Evolutionary conservation across 2,888 invertebrate species (phyloP).

Genomic region (Linnaemya vulpina): DNA sequence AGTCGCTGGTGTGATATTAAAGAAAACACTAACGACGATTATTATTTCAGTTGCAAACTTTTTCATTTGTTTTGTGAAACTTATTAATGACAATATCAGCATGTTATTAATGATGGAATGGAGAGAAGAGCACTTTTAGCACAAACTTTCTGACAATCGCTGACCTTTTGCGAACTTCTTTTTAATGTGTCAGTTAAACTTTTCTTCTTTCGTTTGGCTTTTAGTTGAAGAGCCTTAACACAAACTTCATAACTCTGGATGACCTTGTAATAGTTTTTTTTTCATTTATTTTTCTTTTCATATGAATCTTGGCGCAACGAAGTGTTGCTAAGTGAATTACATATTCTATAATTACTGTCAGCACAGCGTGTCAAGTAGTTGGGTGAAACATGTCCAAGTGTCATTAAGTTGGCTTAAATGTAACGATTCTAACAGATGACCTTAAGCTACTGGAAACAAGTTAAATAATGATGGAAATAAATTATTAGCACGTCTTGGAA

Average conservation of each 20-base stretch:
- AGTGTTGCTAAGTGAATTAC: not conserved
- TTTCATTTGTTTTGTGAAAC: constrained; percentile 1
- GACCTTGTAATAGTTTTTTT: not conserved
- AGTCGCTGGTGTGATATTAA: not conserved
- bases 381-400: not conserved
- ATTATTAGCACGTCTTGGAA: not conserved
- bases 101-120: not conserved
- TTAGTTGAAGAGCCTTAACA: too few species aligned
- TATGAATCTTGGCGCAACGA: not conserved
- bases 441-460: not conserved
- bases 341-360: not conserved
- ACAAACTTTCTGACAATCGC: not conserved
- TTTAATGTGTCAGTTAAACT: too few species aligned
- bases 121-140: not conserved
- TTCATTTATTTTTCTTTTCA: not conserved
- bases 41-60: not conserved
- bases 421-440: constrained; percentile 5
- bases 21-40: not conserved
- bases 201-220: too few species aligned
- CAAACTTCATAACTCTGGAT: too few species aligned
- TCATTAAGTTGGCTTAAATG: not conserved
- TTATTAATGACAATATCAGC: not conserved
- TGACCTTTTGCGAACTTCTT: not conserved
- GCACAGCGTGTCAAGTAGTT: not conserved
- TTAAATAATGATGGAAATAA: not conserved